These are phyloP conservation scores for Nyleta sp. DNA, from an alignment of 2,888 invertebrate species.

Conservation along the genomic window DNA sequence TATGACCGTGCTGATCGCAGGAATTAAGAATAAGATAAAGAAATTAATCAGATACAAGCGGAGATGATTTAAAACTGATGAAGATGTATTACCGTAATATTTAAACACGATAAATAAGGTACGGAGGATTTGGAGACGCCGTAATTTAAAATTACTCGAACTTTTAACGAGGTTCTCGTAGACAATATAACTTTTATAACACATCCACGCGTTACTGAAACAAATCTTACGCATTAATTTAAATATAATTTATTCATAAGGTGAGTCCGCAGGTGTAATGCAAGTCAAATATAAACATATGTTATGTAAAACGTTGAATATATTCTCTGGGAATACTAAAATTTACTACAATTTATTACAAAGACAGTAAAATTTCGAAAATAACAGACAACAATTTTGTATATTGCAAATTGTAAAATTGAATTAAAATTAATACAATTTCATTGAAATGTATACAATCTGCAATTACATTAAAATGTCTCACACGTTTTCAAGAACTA, in stretches of 20 bases:
- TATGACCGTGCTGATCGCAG: not conserved
- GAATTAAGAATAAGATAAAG: constrained; percentile 19
- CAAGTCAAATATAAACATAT: constrained; percentile 6
- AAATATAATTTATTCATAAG: constrained; percentile 39
- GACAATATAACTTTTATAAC: constrained; percentile 42
- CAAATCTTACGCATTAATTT: constrained; percentile 29
- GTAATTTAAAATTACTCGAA: constrained; percentile 36
- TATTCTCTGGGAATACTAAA: no score
- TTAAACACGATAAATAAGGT: not conserved
- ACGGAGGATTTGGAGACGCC: constrained; percentile 6
- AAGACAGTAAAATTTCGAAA: no score
- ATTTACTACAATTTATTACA: no score
- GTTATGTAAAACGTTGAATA: constrained; percentile 3
- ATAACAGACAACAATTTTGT: no score
- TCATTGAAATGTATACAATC: no score
- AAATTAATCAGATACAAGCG: constrained; percentile 11
- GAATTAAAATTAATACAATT: no score
- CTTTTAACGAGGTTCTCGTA: constrained; percentile 34
- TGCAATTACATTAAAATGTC: no score
- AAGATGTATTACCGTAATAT: constrained; percentile 9
- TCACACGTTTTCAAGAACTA: no score
- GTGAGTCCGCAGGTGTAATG: constrained; percentile 7
- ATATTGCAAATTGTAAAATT: no score
- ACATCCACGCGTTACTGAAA: not conserved
- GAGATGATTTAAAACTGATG: constrained; percentile 21